Percentiles rank a stretch among this genome's conserved stretches.
These are phyloP conservation scores for Bursaphelenchus okinawaensis DNA, from an alignment of 2,888 invertebrate species.

Conservation along the genomic window DNA sequence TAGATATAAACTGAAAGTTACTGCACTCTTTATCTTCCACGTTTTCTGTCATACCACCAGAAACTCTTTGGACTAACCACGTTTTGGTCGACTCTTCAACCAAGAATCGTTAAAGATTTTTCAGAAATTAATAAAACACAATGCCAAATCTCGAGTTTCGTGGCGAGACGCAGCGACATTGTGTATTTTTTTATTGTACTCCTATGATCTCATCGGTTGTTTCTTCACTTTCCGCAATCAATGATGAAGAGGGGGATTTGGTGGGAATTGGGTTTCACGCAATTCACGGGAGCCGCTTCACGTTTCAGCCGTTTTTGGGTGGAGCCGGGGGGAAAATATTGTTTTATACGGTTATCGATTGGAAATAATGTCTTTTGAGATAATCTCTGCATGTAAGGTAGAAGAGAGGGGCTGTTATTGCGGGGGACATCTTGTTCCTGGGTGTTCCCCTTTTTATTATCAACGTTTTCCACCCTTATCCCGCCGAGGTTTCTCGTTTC, in stretches of 20 bases:
- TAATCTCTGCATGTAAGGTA: no score
- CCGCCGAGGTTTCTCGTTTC: not conserved
- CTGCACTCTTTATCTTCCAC: not conserved
- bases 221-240: not conserved
- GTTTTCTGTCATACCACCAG: conserved; percentile 1
- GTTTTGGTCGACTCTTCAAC: no score
- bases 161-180: not conserved
- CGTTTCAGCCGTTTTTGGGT: not conserved
- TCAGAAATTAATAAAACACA: not conserved
- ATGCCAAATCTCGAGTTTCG: not conserved
- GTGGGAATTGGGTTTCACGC: not conserved
- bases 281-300: not conserved
- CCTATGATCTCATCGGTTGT: not conserved
- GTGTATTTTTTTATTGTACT: not conserved
- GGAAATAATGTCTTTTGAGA: not conserved
- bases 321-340: not conserved
- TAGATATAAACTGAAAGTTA: conserved; percentile 31
- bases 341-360: not conserved
- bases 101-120: no score
- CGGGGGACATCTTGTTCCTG: no score
- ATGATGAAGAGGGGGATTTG: not conserved
- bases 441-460: no score
- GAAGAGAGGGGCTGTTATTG: no score
- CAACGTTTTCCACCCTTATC: not conserved
- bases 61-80: no score